A percentile compares a stretch with the other conserved stretches of the same genome.
These are phyloP conservation scores for Octodon degus DNA, from an alignment of 2,113 vertebrate species.

Conservation along the genomic window DNA sequence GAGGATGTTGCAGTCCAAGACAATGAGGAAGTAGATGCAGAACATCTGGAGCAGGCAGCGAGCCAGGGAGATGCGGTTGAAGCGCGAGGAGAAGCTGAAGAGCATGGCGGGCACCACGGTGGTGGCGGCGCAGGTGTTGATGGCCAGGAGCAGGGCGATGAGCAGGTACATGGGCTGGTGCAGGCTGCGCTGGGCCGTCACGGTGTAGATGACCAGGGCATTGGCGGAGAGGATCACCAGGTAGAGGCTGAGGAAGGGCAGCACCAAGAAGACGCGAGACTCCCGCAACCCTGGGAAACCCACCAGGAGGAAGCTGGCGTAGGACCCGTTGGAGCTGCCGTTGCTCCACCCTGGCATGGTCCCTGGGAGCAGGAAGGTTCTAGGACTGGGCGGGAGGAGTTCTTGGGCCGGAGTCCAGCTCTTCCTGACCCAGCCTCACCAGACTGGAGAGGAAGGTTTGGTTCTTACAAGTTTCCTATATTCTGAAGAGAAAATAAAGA, in stretches of 20 bases:
- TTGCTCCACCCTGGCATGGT: constrained; percentile 2
- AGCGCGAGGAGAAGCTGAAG: constrained; percentile 79
- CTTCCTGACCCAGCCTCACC: background rate
- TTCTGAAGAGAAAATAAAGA: constrained; percentile 27
- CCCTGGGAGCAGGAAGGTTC: background rate
- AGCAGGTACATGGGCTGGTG: constrained; percentile 88
- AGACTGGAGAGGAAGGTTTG: background rate
- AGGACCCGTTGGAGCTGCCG: constrained; percentile 38
- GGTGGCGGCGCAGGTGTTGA: constrained; percentile 82
- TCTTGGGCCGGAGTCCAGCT: background rate
- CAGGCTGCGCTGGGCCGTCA: constrained; percentile 77
- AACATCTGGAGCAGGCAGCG: constrained; percentile 91
- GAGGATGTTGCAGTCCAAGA: constrained; percentile 80
- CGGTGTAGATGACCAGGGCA: background rate
- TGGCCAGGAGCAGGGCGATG: constrained; percentile 84
- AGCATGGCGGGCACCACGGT: constrained; percentile 85
- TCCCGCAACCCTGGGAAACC: constrained; percentile 69
- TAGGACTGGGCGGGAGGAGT: background rate
- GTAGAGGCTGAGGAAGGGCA: constrained; percentile 61
- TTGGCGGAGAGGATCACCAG: constrained; percentile 48
- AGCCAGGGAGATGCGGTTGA: constrained; percentile 82
- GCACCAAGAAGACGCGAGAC: background rate
- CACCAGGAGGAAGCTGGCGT: constrained; percentile 66
- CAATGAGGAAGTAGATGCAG: constrained; percentile 84
- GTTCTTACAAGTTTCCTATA: background rate